Conservation (phyloP, 2,888 invertebrate species). For the Synanthedon tipuliformis region DNA sequence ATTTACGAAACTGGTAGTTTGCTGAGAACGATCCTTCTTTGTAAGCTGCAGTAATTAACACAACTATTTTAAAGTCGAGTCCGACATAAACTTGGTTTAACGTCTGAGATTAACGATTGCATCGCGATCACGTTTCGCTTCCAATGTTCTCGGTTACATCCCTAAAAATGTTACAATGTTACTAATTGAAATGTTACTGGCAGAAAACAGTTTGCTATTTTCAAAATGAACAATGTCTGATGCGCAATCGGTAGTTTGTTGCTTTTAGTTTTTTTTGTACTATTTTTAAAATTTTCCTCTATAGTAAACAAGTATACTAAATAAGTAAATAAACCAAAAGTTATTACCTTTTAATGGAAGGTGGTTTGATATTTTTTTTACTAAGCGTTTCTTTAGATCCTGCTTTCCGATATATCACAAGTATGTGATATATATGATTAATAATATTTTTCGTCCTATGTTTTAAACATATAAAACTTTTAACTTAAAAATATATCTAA, state of each 20-base stretch:
- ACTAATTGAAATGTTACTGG: not conserved
- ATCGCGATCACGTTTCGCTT: constrained; percentile 20
- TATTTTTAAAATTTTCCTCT: not conserved
- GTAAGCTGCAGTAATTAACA: constrained; percentile 16
- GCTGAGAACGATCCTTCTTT: not conserved
- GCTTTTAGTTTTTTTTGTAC: not conserved
- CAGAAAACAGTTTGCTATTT: not conserved
- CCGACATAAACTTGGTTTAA: constrained; percentile 17
- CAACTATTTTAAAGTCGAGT: constrained; percentile 11
- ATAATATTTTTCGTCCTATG: too few relatives aligned
- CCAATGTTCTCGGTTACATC: constrained; percentile 14
- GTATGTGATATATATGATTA: too few relatives aligned
- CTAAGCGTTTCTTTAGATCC: too few relatives aligned
- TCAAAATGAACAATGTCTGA: too few relatives aligned
- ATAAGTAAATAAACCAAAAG: too few relatives aligned
- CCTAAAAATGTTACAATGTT: constrained; percentile 3
- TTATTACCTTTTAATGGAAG: too few relatives aligned
- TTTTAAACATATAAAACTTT: too few relatives aligned
- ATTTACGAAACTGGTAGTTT: too few relatives aligned
- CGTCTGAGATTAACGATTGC: constrained; percentile 26
- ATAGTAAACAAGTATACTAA: not conserved
- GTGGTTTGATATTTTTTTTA: too few relatives aligned
- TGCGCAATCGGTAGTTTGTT: too few relatives aligned
- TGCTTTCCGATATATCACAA: too few relatives aligned
- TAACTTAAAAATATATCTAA: too few relatives aligned